Evolutionary conservation across 2,888 invertebrate genomes (phyloP), one percentile per base, ranked within the genome.

Genomic region (Harpalus rufipes): DNA sequence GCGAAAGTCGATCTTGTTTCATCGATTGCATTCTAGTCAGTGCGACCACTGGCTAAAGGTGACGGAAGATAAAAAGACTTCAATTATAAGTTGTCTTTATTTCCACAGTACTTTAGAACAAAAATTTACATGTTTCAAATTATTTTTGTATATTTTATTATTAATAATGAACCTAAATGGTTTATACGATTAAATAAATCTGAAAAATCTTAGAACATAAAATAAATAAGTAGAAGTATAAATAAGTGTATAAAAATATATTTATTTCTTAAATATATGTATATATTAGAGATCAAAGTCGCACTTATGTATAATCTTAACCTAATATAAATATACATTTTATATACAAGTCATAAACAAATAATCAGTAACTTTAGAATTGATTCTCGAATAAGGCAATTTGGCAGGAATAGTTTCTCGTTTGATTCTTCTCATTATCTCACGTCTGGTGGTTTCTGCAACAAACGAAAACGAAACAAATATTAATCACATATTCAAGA

Each of bases 281-380:
- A 74, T 74, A 74, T 74, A 74, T 74, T 74, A 74, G 72, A 74
- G 72, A 74, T 74, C 72, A 74, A 74, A 74, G 68, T 68, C 25
- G 14, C n/a, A 32, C 68, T 68, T 68, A 63, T 32, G 25, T 32
- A 68, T 74, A 74, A 51, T 14, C 72, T 74, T 74, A 74, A 74
- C 16, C 72, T 74, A 74, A 44, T 74, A 74, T 74, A 74, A 74
- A 74, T 74, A 74, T 74, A 74, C 72, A 74, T 74, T 44, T 74
- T 74, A 74, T 74, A 44, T 74, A 74, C 72, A 74, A 74, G 44
- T 74, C 12, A 25, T 25, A 63, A 63, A 63, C 63, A 25, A 14
- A 18, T 63, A 61, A 56, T 56, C 10, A 59, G 59, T 59, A 59
- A 59, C 59, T 59, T 59, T 59, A n/a, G 59, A 16, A 59, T 51